These are phyloP conservation scores for Phoxinus dragarum DNA, from an alignment of 2,797 vertebrate species.

Conservation along the genomic window DNA sequence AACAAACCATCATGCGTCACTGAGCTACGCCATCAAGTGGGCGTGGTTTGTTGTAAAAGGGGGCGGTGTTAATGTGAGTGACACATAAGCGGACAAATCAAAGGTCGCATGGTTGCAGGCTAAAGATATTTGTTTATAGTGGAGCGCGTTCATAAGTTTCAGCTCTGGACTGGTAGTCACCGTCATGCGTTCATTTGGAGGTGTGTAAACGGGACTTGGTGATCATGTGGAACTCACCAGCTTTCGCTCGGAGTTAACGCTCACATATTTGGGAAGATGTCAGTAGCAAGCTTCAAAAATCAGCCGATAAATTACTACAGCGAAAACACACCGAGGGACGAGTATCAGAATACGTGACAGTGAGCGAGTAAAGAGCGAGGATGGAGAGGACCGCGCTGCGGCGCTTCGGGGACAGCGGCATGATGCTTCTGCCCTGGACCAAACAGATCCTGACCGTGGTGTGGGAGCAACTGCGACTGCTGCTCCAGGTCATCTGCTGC, in stretches of 20 bases:
- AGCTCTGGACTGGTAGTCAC: neutral
- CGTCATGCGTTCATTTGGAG: neutral
- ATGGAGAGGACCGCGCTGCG: slow-evolving; percentile 76
- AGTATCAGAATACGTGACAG: slow-evolving; percentile 81
- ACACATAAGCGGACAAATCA: slow-evolving; percentile 58
- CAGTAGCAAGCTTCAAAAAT: slow-evolving; percentile 16
- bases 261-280: slow-evolving; percentile 49
- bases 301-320: slow-evolving; percentile 1
- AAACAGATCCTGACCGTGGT: slow-evolving; percentile 76
- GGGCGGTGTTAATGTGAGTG: neutral
- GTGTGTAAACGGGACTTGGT: neutral
- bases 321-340: slow-evolving; percentile 62
- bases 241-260: slow-evolving; percentile 41
- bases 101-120: neutral
- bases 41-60: neutral
- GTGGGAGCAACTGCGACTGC: slow-evolving; percentile 79
- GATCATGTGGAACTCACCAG: slow-evolving; percentile 35
- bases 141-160: neutral
- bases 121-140: slow-evolving; percentile 31
- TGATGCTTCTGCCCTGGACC: slow-evolving; percentile 80
- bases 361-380: slow-evolving; percentile 17
- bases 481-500: slow-evolving; percentile 82
- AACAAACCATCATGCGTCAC: slow-evolving; percentile 21
- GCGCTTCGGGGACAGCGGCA: slow-evolving; percentile 71
- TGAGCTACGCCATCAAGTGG: neutral